Conservation (phyloP, 2,888 invertebrate species). For the Epistrophe grossulariae region DNA sequence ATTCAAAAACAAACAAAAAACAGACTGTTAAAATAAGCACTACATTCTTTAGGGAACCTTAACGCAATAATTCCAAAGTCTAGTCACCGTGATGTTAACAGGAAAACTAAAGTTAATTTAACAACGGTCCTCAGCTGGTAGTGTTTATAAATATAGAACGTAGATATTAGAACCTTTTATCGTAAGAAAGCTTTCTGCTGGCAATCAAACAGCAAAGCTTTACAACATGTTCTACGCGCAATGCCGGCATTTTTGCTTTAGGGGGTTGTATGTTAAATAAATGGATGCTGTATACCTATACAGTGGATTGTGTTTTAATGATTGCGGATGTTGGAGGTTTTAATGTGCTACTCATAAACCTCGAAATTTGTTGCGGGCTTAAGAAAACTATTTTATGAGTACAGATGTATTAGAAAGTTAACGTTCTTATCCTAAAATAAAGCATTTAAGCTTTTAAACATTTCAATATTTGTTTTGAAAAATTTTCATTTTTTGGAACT, state of each 20-base stretch:
- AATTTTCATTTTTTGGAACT: too few species aligned
- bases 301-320: constrained; percentile 39
- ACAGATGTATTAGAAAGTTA: neutral
- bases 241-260: neutral
- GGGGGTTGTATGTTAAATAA: constrained; percentile 4
- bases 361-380: constrained; percentile 35
- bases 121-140: constrained; percentile 47
- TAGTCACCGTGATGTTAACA: constrained; percentile 44
- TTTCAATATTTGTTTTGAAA: too few species aligned
- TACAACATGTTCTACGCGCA: constrained; percentile 53
- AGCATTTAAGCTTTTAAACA: neutral
- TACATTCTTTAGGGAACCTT: neutral
- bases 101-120: constrained; percentile 63
- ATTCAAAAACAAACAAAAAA: neutral
- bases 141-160: constrained; percentile 38
- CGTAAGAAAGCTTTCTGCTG: constrained; percentile 58
- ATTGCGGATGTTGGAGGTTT: constrained; percentile 55
- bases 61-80: neutral
- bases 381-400: constrained; percentile 14
- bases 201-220: constrained; percentile 28
- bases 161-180: constrained; percentile 45
- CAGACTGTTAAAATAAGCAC: neutral
- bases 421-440: neutral
- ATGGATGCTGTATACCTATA: constrained; percentile 34
- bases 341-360: constrained; percentile 30